These are phyloP conservation scores for Sinocyclocheilus anshuiensis DNA, from an alignment of 2,113 vertebrate species.

Conservation along the genomic window DNA sequence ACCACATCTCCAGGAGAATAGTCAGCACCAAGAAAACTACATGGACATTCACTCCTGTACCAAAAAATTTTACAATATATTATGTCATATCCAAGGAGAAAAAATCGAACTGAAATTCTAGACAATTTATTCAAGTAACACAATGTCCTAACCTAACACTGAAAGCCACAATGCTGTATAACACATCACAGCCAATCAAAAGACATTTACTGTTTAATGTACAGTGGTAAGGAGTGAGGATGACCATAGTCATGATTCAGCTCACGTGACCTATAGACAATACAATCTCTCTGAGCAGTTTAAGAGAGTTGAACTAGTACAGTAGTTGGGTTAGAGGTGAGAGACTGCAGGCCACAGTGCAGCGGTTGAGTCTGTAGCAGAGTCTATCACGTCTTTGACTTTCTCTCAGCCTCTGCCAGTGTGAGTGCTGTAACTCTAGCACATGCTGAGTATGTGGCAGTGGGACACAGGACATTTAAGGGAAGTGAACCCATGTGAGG, in stretches of 20 bases:
- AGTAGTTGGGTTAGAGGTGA: neutral
- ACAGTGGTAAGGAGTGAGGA: neutral
- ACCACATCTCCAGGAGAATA: slow-evolving; percentile 89
- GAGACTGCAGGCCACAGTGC: slow-evolving; percentile 1
- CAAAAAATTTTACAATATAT: neutral
- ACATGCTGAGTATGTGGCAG: slow-evolving; percentile 72
- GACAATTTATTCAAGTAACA: neutral
- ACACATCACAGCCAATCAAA: neutral
- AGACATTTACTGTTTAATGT: neutral
- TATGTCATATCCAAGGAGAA: neutral
- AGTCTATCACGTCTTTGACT: slow-evolving; percentile 70
- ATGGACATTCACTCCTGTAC: slow-evolving; percentile 88
- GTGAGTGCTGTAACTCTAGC: slow-evolving; percentile 77
- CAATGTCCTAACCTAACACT: neutral
- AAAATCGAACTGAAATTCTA: neutral
- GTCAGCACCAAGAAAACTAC: slow-evolving; percentile 87
- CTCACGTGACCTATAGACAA: neutral
- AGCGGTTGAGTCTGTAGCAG: neutral
- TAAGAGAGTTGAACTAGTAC: neutral
- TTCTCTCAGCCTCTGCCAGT: slow-evolving; percentile 62
- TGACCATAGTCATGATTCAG: neutral
- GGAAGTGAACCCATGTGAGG: slow-evolving; percentile 65
- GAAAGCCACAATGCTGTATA: neutral
- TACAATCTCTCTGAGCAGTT: neutral
- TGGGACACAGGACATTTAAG: slow-evolving; percentile 75